These are phyloP conservation scores for Setophaga coronata DNA, from an alignment of 2,113 vertebrate species.

Conservation along the genomic window DNA sequence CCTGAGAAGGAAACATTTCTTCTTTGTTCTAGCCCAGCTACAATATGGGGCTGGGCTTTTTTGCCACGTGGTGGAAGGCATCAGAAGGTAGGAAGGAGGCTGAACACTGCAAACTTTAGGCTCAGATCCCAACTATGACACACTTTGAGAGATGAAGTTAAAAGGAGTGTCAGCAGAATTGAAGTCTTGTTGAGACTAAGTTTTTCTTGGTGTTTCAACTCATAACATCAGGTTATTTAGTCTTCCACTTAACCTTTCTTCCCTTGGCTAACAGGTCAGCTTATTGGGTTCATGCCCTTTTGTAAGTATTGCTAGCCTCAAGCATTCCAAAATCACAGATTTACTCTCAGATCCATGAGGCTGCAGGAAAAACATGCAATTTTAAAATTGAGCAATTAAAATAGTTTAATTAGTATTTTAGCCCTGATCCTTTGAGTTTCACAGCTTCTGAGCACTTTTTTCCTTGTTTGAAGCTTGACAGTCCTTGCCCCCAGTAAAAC, in stretches of 20 bases:
- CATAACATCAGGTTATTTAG: not conserved
- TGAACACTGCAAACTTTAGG: not conserved
- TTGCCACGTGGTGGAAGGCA: not conserved
- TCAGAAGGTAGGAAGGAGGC: not conserved
- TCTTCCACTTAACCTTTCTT: conserved; percentile 12
- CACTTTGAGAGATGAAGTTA: not conserved
- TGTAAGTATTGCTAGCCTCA: not conserved
- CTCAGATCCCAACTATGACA: not conserved
- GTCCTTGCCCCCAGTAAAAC: not conserved
- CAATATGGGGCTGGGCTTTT: not conserved
- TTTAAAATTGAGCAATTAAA: not conserved
- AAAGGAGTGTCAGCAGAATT: not conserved
- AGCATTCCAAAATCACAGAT: not conserved
- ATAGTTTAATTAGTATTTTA: not conserved
- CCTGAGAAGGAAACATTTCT: not conserved
- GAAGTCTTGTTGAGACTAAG: not conserved
- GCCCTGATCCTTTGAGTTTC: not conserved
- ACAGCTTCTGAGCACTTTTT: not conserved
- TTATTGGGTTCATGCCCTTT: not conserved
- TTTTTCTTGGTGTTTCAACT: conserved; percentile 8
- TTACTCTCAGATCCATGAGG: not conserved
- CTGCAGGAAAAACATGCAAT: not conserved
- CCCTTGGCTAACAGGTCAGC: not conserved
- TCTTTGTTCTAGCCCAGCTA: not conserved
- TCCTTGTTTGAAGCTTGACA: not conserved